Base-by-base conservation (phyloP, 2,888 invertebrate genomes). In the Scrobipalpa costella region DNA sequence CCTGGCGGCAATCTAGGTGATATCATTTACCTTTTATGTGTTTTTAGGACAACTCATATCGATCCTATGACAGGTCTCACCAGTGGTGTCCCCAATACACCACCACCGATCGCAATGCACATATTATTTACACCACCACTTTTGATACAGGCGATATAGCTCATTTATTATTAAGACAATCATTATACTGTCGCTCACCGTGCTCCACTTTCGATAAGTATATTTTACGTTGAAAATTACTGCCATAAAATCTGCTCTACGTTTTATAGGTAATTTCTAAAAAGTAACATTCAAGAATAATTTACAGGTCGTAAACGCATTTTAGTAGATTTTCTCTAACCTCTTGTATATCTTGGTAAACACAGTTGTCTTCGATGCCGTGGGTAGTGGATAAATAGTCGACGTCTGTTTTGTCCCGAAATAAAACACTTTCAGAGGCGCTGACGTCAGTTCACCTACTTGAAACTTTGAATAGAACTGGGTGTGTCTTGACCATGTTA, bases 351-450 rank as follows among this genome's bases (percentile, higher is more conserved):
- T 27, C 27, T 27, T 27, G 27, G 27, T 52, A 52, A 52, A 52
- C 13, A 52, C 3, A 52, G 50, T 13, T 52, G 9, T 52, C 50
- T 19, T 21, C 21, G 50, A 52, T 52, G 21, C 21, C 6, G 11
- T 1, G 21, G 21, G 50, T 21, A 21, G 19, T 21, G 50, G 21
- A 52, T 27, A 52, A 52, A 52, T 52, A 9, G 17, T 13, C 11
- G 11, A 6, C 50, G 50, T 8, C 50, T 21, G 50, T 5, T 52
- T 52, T 2, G 0, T 52, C 50, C 50, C 21, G 50, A 52, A 52
- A 52, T 52, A 52, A 52, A 52, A 52, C 50, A 49, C 49, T 49
- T 49, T 52, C 13, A 27, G 21, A 52, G 19, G 19, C 49, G 49
- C 50, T 52, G 50, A 21, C 50, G 50, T 52, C 50, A 52, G 27